Evolutionary conservation across 2,888 invertebrate genomes (phyloP), one percentile per base, ranked within the genome.

Genomic region (Disparrhopalites patrizii): DNA sequence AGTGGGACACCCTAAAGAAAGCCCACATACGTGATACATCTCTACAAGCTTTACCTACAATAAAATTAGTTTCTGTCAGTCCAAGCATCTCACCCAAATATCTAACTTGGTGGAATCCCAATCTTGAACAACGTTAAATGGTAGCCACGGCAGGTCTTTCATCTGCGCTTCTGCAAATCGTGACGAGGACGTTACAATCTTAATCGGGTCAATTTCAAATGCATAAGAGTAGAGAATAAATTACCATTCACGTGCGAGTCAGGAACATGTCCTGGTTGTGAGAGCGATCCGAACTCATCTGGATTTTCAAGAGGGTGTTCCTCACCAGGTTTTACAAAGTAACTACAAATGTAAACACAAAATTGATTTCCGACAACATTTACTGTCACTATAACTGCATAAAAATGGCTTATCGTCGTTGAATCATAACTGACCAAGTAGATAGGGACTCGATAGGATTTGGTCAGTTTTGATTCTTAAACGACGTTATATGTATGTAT

Each of bases 71-170:
- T 33, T 31, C 15, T 47, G 38, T n/a, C 31, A 31, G 20, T 36
- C 1, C 27, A 7, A 10, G 25, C 18, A 7, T 36, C 55, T 63
- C 65, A 70, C 73, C 73, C 73, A 73, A 27, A 70, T 56, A 56
- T 71, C 66, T 55, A 60, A 43, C 3, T 55, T 57, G n/a, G 57
- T 47, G 1, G 69, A 58, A 51, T 71, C 67, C 66, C 66, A 66
- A 13, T 38, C 31, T 36, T 18, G n/a, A 8, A 61, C 3, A 7
- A 52, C 18, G 36, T 60, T 61, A 33, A 66, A 66, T 1, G 66
- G 66, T 1, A 55, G 27, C 38, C 52, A 66, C 8, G 54, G 54
- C 36, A 66, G 20, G n/a, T 28, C 33, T 30, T 51, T 55, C 15
- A 66, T 18, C 3, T 66, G 61, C 23, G 43, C 56, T 27, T 60